phyloP scores from a whole-genome alignment of 2,888 invertebrate species.

The Leucophora obtusa region DNA sequence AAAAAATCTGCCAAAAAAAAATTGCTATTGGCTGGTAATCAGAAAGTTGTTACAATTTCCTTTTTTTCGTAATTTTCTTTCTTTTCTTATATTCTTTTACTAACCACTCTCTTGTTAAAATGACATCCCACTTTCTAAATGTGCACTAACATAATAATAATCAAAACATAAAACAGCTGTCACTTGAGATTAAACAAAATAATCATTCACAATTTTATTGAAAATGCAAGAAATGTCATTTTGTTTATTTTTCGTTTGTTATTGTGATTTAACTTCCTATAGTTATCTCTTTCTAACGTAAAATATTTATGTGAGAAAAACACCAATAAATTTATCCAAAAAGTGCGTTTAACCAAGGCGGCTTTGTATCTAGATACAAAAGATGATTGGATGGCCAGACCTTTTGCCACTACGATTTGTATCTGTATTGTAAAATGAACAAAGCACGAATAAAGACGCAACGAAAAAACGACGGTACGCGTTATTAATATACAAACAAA shows the following conservation, averaged over 20 bases:
- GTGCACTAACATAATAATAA: not conserved
- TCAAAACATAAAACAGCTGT: slow-evolving; percentile 59
- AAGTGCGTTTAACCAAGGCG: slow-evolving; percentile 55
- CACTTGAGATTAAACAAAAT: not conserved
- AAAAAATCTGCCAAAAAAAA: not conserved
- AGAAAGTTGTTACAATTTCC: slow-evolving; percentile 3
- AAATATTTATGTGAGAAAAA: not conserved
- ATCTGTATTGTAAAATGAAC: slow-evolving; percentile 63
- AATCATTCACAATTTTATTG: slow-evolving; percentile 56
- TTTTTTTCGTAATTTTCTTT: not conserved
- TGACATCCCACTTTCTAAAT: slow-evolving; percentile 2
- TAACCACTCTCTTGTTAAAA: not conserved
- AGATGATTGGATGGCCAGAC: slow-evolving; percentile 47
- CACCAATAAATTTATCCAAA: slow-evolving; percentile 43
- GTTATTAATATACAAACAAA: slow-evolving; percentile 16
- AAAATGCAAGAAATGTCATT: slow-evolving; percentile 49
- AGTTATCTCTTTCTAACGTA: slow-evolving; percentile 35
- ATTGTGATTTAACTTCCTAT: slow-evolving; percentile 1
- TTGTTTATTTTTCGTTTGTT: slow-evolving; percentile 23
- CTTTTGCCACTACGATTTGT: slow-evolving; percentile 45
- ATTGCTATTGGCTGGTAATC: not conserved
- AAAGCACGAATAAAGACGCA: slow-evolving; percentile 62
- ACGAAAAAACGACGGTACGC: slow-evolving; percentile 54
- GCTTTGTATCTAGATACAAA: slow-evolving; percentile 55
- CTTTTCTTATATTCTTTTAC: not conserved